These are phyloP conservation scores for Gobius niger DNA, from an alignment of 2,113 vertebrate species.

Conservation along the genomic window DNA sequence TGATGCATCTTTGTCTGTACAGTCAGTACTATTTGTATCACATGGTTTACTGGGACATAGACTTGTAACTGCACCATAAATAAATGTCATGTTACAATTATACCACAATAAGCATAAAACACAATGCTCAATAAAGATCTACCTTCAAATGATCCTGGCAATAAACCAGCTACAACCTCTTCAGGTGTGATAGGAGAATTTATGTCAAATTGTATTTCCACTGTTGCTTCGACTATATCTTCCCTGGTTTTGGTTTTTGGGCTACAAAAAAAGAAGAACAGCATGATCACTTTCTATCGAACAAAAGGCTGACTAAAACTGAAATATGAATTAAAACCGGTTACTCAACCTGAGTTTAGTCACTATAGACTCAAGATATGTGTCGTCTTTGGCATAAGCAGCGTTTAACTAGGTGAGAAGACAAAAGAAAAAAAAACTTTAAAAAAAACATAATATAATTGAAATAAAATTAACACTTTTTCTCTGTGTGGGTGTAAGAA, in stretches of 20 bases:
- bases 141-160: too few relatives aligned
- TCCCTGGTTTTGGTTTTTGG: not conserved
- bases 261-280: not conserved
- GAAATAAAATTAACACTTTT: too few relatives aligned
- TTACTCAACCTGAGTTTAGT: conserved; percentile 44
- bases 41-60: conserved; percentile 21
- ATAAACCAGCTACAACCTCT: too few relatives aligned
- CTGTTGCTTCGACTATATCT: accelerated
- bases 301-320: not conserved
- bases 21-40: accelerated
- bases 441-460: too few relatives aligned
- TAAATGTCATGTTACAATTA: not conserved
- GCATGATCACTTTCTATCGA: not conserved
- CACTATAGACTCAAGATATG: conserved; percentile 2
- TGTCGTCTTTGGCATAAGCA: accelerated
- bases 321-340: not conserved
- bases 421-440: conserved; percentile 7
- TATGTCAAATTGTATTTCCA: conserved; percentile 30
- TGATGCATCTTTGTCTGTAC: accelerated
- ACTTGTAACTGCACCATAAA: not conserved
- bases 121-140: too few relatives aligned
- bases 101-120: not conserved
- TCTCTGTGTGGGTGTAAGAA: too few relatives aligned
- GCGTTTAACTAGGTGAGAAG: accelerated
- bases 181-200: accelerated